These are phyloP conservation scores for Eulemur coronatus DNA, from an alignment of 2,797 vertebrate genomes.

Conservation along the genomic window DNA sequence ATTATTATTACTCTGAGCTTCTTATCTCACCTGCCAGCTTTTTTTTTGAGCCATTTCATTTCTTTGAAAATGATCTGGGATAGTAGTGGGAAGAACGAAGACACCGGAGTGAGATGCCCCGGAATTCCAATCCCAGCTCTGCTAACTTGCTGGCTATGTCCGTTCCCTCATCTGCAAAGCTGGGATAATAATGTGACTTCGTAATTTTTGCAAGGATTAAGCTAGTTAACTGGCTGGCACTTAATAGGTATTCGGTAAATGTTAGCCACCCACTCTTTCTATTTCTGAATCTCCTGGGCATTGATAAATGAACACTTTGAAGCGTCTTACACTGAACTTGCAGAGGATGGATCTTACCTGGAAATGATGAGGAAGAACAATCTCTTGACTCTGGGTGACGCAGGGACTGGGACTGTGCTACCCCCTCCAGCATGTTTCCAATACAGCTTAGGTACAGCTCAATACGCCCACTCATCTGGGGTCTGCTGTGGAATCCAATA, in stretches of 20 bases:
- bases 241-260: neutral
- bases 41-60: neutral
- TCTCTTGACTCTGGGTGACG: neutral
- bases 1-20: neutral
- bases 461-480: neutral
- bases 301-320: neutral
- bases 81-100: neutral
- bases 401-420: neutral
- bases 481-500: neutral
- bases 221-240: neutral
- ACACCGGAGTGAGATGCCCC: neutral
- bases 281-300: neutral
- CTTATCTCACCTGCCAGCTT: neutral
- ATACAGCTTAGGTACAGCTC: neutral
- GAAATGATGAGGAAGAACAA: neutral
- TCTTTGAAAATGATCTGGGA: neutral
- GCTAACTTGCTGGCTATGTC: neutral
- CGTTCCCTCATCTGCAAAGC: neutral
- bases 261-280: neutral
- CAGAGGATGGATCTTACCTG: neutral
- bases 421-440: neutral
- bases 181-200: neutral
- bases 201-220: neutral
- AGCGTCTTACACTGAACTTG: neutral
- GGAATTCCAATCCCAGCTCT: neutral